Evolutionary conservation across 2,797 vertebrate genomes (phyloP).

Genomic region (Macropodus opercularis): DNA sequence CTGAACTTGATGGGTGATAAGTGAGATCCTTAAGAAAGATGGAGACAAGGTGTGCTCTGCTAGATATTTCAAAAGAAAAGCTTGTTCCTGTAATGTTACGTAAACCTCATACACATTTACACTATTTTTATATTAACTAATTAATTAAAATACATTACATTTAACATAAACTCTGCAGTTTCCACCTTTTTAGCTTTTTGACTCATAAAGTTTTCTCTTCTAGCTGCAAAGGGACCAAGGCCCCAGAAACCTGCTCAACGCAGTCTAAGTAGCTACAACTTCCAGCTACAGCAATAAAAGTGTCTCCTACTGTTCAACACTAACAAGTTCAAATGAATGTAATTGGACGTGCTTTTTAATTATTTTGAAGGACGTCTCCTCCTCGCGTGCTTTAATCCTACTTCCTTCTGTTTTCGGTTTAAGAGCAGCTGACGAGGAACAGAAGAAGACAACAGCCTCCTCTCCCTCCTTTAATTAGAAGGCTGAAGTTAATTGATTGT

Average conservation of each 20-base stretch:
- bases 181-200: background rate
- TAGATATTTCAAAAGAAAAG: no score
- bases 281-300: background rate
- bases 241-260: background rate
- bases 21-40: background rate
- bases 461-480: constrained; percentile 61
- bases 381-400: background rate
- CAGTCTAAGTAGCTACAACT: background rate
- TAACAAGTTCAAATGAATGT: background rate
- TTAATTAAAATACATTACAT: background rate
- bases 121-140: background rate
- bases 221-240: background rate
- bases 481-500: constrained; percentile 63
- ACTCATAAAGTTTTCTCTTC: no score
- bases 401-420: constrained; percentile 41
- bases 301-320: background rate
- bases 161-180: background rate
- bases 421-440: constrained; percentile 55
- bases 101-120: no score
- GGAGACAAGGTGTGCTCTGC: background rate
- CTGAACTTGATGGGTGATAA: constrained; percentile 35
- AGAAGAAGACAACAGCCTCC: constrained; percentile 31
- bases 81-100: no score
- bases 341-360: no score
- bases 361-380: no score